phyloP scores from a whole-genome alignment of 92 coral and sea anemone genomes.

The Paragorgia papillata region DNA sequence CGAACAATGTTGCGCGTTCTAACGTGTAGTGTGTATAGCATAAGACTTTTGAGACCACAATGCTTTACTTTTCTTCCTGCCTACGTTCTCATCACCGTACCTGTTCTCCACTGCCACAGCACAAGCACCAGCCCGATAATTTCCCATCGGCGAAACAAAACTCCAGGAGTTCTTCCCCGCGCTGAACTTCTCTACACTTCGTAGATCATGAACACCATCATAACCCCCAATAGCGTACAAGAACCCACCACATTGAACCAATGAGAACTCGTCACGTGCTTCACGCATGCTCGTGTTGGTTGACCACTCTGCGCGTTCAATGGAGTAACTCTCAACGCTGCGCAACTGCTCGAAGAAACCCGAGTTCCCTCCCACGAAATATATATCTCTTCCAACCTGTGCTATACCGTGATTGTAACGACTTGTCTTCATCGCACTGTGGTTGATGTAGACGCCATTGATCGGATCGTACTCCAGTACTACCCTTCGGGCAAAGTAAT shows the following conservation, averaged over 20 bases:
- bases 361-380: constrained; percentile 29
- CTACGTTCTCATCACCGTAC: no score
- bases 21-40: no score
- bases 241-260: constrained; percentile 23
- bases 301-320: constrained; percentile 3
- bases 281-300: constrained; percentile 25
- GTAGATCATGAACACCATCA: constrained; percentile 33
- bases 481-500: constrained; percentile 12
- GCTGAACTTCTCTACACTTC: constrained; percentile 24
- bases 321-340: constrained; percentile 28
- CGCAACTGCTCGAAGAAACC: constrained; percentile 37
- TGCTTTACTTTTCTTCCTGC: no score
- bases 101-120: constrained; percentile 16
- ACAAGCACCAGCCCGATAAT: constrained; percentile 27
- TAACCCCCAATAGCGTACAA: constrained; percentile 39
- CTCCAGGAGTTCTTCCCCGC: constrained; percentile 12
- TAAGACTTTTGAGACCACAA: no score
- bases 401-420: constrained; percentile 30
- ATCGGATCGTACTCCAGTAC: constrained; percentile 7
- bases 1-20: no score
- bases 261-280: constrained; percentile 39
- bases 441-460: neutral
- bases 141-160: constrained; percentile 21
- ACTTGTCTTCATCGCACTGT: constrained; percentile 1
- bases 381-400: constrained; percentile 6